phyloP scores from a whole-genome alignment of 2,797 vertebrate genomes.

The Chelonia mydas region DNA sequence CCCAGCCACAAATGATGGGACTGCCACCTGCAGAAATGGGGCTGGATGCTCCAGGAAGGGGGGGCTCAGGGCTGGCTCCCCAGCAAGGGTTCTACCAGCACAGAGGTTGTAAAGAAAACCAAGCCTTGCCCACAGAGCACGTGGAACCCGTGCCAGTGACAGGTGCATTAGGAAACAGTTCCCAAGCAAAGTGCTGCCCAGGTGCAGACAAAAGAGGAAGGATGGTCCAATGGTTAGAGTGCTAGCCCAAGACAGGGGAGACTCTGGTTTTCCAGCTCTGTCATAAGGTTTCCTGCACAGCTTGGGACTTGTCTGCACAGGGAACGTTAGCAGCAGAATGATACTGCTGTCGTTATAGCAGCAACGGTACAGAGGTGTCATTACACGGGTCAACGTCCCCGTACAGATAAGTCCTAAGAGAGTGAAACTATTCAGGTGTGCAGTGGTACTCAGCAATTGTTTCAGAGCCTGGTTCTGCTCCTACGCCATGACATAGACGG shows the following conservation, averaged over 20 bases:
- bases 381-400: neutral
- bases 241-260: neutral
- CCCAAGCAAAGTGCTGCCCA: neutral
- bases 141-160: no score
- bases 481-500: neutral
- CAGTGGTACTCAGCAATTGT: neutral
- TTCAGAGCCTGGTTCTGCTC: neutral
- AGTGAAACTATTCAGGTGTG: neutral
- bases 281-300: neutral
- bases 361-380: fast-evolving
- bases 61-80: neutral
- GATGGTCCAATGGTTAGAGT: neutral
- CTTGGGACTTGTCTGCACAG: neutral
- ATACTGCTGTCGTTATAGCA: no score
- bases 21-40: neutral
- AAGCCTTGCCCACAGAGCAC: neutral
- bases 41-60: neutral
- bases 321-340: neutral
- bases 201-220: neutral
- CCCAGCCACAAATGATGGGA: neutral
- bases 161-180: neutral
- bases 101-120: neutral
- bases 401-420: neutral
- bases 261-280: neutral
- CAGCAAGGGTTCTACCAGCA: neutral